phyloP scores from a whole-genome alignment of 1,140 invertebrate genomes.

The Cydia pomonella region DNA sequence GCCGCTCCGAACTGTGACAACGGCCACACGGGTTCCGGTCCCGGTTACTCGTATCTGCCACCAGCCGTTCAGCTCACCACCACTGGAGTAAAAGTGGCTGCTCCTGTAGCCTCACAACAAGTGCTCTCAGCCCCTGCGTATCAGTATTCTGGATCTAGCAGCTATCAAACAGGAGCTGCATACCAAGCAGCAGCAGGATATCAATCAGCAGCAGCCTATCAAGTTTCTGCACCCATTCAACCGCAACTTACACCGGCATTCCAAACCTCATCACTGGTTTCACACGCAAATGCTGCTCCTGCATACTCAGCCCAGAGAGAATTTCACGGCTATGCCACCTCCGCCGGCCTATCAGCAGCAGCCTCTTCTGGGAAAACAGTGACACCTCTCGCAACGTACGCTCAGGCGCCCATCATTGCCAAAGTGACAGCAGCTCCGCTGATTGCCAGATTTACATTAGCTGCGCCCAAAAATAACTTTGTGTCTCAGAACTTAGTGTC shows the following conservation, averaged over 20 bases:
- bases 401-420: constrained; percentile 75
- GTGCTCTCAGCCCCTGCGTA: constrained; percentile 43
- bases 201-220: constrained; percentile 43
- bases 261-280: constrained; percentile 50
- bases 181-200: constrained; percentile 40
- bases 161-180: constrained; percentile 40
- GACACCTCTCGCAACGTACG: constrained; percentile 66
- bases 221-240: constrained; percentile 42
- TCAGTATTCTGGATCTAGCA: constrained; percentile 45
- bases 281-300: constrained; percentile 44
- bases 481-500: constrained; percentile 58
- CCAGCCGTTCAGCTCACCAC: constrained; percentile 67
- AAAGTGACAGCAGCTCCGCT: constrained; percentile 76
- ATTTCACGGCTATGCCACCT: constrained; percentile 74
- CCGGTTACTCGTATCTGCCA: constrained; percentile 71
- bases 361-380: constrained; percentile 51
- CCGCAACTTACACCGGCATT: constrained; percentile 53
- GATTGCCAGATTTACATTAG: constrained; percentile 64
- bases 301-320: constrained; percentile 54
- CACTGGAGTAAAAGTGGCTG: constrained; percentile 51
- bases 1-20: constrained; percentile 60
- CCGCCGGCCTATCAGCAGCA: constrained; percentile 68
- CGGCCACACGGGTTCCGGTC: constrained; percentile 20
- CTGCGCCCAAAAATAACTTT: constrained; percentile 57
- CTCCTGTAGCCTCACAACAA: constrained; percentile 41